Conservation (phyloP, 2,888 invertebrate genomes). For the Acrobasis repandana region DNA sequence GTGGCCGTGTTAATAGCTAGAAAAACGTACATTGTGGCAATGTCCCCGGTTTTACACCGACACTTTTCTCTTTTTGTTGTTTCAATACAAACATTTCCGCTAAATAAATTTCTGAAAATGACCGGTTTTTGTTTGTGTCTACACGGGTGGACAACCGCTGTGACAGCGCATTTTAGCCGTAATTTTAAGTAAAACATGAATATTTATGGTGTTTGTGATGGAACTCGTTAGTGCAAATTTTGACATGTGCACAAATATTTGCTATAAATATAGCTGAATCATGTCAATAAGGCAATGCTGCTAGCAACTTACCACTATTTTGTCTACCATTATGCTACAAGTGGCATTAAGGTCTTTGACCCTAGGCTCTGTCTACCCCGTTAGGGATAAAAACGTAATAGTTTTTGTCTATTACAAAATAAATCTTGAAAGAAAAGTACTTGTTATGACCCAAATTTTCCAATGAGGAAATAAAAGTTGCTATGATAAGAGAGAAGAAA, state of each 20-base stretch:
- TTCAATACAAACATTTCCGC: conserved; percentile 18
- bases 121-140: conserved; percentile 16
- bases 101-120: conserved; percentile 22
- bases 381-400: too few relatives aligned
- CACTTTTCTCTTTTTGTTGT: conserved; percentile 22
- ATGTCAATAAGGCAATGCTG: too few relatives aligned
- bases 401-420: too few relatives aligned
- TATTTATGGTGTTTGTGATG: not conserved
- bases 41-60: conserved; percentile 19
- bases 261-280: too few relatives aligned
- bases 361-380: too few relatives aligned
- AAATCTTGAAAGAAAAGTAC: too few relatives aligned
- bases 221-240: conserved; percentile 6
- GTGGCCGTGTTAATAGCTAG: conserved; percentile 35
- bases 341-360: too few relatives aligned
- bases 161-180: conserved; percentile 5
- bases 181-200: conserved; percentile 3
- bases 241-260: not conserved
- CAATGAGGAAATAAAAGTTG: conserved; percentile 1
- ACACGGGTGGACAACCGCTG: not conserved
- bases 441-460: not conserved
- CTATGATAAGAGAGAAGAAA: conserved; percentile 7
- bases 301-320: too few relatives aligned
- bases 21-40: conserved; percentile 31
- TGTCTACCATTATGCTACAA: too few relatives aligned